Conservation (phyloP, 2,888 invertebrate species). For the Scaptomyza polygonia region DNA sequence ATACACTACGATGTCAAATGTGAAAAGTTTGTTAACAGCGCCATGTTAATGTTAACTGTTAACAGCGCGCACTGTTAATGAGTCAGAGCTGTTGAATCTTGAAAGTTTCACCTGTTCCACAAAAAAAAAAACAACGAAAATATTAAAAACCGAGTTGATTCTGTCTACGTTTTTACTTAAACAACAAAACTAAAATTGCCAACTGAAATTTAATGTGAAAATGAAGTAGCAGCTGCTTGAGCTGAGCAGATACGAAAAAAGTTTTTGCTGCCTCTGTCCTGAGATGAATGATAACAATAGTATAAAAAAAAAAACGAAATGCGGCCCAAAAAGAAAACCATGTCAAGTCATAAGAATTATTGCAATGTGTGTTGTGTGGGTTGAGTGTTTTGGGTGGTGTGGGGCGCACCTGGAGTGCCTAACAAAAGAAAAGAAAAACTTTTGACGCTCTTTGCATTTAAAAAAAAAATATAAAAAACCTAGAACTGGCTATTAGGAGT, state of each 20-base stretch:
- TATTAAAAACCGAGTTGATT: constrained; percentile 5
- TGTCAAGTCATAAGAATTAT: constrained; percentile 74
- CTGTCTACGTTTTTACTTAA: constrained; percentile 46
- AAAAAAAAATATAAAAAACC: constrained; percentile 16
- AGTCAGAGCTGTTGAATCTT: constrained; percentile 18
- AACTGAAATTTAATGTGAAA: constrained; percentile 48
- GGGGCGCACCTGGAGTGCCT: constrained; percentile 4
- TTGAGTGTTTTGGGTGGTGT: constrained; percentile 1
- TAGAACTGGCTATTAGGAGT: constrained; percentile 20
- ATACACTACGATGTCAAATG: constrained; percentile 4
- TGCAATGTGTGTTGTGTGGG: constrained; percentile 41
- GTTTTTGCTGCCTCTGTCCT: constrained; percentile 26
- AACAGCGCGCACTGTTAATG: constrained; percentile 37
- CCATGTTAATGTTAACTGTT: constrained; percentile 35
- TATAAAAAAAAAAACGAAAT: constrained; percentile 9
- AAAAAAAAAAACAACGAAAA: background rate
- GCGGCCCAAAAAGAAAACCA: constrained; percentile 62
- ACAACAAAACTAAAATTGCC: constrained; percentile 61
- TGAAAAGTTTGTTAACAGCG: constrained; percentile 38
- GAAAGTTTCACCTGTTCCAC: constrained; percentile 35
- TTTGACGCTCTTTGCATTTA: constrained; percentile 53
- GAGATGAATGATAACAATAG: constrained; percentile 32
- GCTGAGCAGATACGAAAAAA: constrained; percentile 11
- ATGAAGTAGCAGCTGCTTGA: constrained; percentile 21
- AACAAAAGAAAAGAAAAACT: constrained; percentile 55